phyloP scores from a whole-genome alignment of 2,888 invertebrate genomes.

The Xestia rhomboidea region DNA sequence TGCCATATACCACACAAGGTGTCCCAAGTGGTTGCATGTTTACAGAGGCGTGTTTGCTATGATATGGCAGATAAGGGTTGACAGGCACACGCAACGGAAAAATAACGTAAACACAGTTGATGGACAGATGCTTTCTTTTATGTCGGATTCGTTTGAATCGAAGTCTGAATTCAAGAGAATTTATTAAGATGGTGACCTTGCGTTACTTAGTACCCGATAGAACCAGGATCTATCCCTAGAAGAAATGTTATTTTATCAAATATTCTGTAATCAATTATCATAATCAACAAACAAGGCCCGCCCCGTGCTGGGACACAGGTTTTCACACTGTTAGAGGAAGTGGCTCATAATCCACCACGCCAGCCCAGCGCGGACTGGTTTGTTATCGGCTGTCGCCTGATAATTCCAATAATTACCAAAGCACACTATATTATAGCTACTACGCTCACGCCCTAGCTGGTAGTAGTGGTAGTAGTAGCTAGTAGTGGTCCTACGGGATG shows the following conservation, averaged over 20 bases:
- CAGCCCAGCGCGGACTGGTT: not conserved
- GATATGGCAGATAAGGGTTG: slow-evolving; percentile 37
- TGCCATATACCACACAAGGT: slow-evolving; percentile 31
- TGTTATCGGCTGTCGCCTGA: not conserved
- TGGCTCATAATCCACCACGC: not conserved
- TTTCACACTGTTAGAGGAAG: not conserved
- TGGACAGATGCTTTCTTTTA: not conserved
- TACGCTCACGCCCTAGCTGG: too few species aligned
- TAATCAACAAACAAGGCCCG: not conserved
- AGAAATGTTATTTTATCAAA: not conserved
- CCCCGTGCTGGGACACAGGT: not conserved
- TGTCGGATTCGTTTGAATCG: not conserved
- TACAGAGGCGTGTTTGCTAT: slow-evolving; percentile 34
- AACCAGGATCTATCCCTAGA: not conserved
- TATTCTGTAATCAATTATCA: not conserved
- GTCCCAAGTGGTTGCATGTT: slow-evolving; percentile 39
- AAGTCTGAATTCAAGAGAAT: not conserved
- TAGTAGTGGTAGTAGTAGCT: too few species aligned
- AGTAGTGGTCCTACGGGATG: too few species aligned
- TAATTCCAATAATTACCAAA: not conserved
- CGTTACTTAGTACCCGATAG: not conserved
- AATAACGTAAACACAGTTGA: not conserved
- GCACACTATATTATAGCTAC: not conserved
- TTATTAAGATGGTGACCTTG: not conserved
- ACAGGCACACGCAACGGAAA: slow-evolving; percentile 13